phyloP scores from a whole-genome alignment of 2,113 vertebrate species.

The Centrocercus urophasianus region DNA sequence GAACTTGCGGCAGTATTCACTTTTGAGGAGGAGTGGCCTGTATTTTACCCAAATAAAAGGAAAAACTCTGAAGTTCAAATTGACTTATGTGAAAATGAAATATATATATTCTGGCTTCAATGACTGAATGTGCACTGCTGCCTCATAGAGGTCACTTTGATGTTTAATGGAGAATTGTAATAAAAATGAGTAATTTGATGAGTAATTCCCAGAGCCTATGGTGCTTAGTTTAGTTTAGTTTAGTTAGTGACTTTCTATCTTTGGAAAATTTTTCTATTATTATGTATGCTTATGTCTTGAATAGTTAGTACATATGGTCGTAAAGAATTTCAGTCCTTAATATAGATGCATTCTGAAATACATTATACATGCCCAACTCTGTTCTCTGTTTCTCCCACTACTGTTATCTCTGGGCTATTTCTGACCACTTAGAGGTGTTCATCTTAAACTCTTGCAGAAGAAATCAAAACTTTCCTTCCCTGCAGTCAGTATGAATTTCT shows the following conservation, averaged over 20 bases:
- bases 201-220: not conserved
- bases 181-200: not conserved
- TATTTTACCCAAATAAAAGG: not conserved
- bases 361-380: not conserved
- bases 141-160: not conserved
- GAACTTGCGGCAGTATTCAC: not conserved
- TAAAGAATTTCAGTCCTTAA: not conserved
- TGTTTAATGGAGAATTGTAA: not conserved
- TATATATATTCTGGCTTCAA: not conserved
- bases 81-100: not conserved
- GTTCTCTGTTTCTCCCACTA: not conserved
- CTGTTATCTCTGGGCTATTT: not conserved
- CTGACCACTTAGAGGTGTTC: not conserved
- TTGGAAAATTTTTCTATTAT: not conserved
- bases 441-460: not conserved
- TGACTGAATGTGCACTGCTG: not conserved
- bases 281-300: not conserved
- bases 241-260: accelerated
- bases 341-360: not conserved
- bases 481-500: not conserved
- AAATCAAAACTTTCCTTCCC: not conserved
- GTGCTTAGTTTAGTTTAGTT: not conserved
- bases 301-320: not conserved
- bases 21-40: not conserved
- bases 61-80: not conserved